A percentile compares a stretch with the other conserved stretches of the same genome.
These are phyloP conservation scores for Atlantisia rogersi DNA, from an alignment of 2,113 vertebrate genomes.

Conservation along the genomic window DNA sequence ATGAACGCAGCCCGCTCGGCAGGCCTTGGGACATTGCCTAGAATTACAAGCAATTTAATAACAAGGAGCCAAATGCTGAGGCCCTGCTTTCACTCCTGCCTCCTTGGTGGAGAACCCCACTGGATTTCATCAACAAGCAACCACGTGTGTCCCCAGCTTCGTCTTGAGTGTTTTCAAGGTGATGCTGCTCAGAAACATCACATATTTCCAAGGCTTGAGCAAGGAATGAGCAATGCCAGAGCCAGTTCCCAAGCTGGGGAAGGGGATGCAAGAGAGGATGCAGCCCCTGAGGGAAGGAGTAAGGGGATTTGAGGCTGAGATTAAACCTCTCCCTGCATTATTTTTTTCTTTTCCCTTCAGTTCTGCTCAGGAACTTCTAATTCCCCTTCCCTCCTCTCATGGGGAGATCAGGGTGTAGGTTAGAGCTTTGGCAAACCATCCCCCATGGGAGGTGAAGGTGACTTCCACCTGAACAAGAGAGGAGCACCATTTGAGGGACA, in stretches of 20 bases:
- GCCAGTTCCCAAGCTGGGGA: neutral
- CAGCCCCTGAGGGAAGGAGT: neutral
- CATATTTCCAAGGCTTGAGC: neutral
- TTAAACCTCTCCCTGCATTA: neutral
- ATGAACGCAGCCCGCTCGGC: neutral
- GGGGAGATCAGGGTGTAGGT: fast-evolving
- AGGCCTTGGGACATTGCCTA: neutral
- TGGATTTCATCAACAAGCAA: neutral
- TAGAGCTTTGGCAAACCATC: neutral
- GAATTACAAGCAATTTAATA: slow-evolving; percentile 38
- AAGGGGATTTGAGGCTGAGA: neutral
- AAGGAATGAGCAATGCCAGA: neutral
- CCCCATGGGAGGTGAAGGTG: fast-evolving
- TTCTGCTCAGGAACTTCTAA: neutral
- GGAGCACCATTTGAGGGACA: neutral
- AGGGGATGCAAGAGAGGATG: neutral
- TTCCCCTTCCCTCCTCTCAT: fast-evolving
- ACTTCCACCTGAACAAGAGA: fast-evolving
- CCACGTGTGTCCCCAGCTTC: fast-evolving
- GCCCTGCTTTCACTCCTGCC: neutral
- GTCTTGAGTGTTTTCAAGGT: fast-evolving
- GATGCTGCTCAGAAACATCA: neutral
- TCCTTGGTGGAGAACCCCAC: neutral
- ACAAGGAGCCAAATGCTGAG: neutral
- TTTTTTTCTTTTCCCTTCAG: neutral